A percentile compares a stretch with the other conserved stretches of the same genome.
Evolutionary conservation across 2,888 invertebrate species (phyloP).

Genomic region (Scaptomyza tumidula): DNA sequence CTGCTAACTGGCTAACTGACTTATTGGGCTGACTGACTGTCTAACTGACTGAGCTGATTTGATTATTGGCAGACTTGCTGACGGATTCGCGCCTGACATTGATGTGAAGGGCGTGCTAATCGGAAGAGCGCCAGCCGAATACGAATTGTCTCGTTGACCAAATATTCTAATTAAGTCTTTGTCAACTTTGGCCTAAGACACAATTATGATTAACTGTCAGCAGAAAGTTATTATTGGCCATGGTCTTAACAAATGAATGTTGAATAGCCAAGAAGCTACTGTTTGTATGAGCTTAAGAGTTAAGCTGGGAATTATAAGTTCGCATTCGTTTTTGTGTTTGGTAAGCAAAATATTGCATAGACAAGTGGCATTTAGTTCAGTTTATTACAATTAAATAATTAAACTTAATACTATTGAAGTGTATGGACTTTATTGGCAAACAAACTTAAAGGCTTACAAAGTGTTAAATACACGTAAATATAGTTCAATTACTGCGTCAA

Average conservation of each 20-base stretch:
- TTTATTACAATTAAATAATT: no score
- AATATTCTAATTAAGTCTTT: constrained; percentile 10
- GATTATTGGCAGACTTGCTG: constrained; percentile 49
- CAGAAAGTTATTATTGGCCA: constrained; percentile 16
- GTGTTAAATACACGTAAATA: no score
- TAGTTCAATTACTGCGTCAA: no score
- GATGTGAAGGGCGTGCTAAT: constrained; percentile 43
- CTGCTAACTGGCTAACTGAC: background rate
- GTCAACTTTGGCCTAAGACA: constrained; percentile 13
- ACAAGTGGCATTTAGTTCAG: no score
- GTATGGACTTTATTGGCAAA: no score
- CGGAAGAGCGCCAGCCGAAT: constrained; percentile 27
- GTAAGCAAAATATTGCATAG: no score
- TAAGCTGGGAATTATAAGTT: no score
- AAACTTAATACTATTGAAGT: no score
- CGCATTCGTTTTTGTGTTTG: no score
- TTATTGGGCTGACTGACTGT: background rate
- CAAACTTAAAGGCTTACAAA: no score
- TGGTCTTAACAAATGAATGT: constrained; percentile 7
- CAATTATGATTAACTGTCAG: constrained; percentile 44
- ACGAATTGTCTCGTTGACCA: constrained; percentile 35
- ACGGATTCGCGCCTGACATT: constrained; percentile 8
- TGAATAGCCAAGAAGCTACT: no score
- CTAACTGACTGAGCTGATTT: constrained; percentile 51
- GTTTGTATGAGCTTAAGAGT: no score